Base-by-base conservation (phyloP, 1,140 invertebrate genomes). In the Neuroterus valhalla region DNA sequence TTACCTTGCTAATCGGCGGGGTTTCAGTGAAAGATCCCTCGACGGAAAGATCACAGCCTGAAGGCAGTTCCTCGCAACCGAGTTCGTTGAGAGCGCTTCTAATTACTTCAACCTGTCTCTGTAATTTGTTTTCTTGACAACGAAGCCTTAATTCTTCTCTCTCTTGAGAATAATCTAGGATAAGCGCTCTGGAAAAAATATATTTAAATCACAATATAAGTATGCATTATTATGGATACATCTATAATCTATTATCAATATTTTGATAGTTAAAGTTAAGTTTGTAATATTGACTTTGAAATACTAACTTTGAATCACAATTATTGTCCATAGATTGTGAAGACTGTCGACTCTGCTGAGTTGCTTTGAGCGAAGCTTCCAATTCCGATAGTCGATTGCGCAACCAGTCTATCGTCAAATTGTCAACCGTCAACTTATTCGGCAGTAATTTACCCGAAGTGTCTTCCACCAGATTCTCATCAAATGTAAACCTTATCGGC, bases 391-490 rank as follows among this genome's bases (percentile, higher is more conserved):
- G 86, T 77, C 95, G 94, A 72, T 92, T 94, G 77, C 95, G 92
- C 44, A 97, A 86, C 94, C 95, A 96, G 78, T 97, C 96, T 45
- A 97, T 93, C 0, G 97, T 98, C 14, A 97, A 91, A 87, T 98
- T 97, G 88, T 98, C 96, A 0, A 98, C 95, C 0, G 96, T 96
- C 50, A 98, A 85, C 82, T 95, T 94, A 88, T 96, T 96, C 8
- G 95, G 93, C 79, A 94, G 91, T 17, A 97, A 91, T 86, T 94
- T 96, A 15, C 95, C 95, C 43, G 95, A 94, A 21, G 94, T 94
- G 78, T 96, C 95, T 82, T 97, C 94, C 2, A 97, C 93, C 73
- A 98, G 90, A 81, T 93, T 94, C 71, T 95, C 93, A 86, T 97
- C 96, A 87, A 98, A 98, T 10, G 92, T 93, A 85, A 97, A 97